Evolutionary conservation across 2,113 vertebrate species (phyloP).

Genomic region (Heterotilapia buettikoferi): DNA sequence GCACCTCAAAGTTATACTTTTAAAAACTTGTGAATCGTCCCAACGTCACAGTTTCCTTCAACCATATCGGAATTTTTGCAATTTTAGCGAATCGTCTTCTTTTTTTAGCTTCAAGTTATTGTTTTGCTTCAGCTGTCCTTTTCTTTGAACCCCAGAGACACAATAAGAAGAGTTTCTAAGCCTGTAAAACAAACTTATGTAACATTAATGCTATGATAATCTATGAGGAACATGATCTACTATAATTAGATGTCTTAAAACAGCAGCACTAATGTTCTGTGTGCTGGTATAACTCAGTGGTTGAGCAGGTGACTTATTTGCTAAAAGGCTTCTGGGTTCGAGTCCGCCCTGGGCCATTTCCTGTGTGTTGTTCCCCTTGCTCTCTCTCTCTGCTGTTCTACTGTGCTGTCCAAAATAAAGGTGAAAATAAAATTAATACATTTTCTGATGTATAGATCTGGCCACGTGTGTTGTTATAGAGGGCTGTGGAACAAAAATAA

Average conservation of each 20-base stretch:
- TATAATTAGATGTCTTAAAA: not conserved
- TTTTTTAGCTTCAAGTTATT: not conserved
- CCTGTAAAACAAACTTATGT: not conserved
- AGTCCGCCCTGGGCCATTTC: accelerated
- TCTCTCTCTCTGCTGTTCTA: not conserved
- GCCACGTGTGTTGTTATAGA: not conserved
- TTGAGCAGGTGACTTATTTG: not conserved
- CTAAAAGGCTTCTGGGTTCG: not conserved
- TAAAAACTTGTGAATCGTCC: not conserved
- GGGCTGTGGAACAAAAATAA: not conserved
- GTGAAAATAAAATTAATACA: not conserved
- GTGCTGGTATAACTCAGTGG: not conserved
- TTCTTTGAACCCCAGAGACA: not conserved
- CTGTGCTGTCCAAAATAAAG: not conserved
- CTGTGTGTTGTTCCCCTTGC: not conserved
- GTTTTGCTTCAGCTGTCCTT: not conserved
- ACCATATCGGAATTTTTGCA: accelerated
- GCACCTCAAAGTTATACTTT: not conserved
- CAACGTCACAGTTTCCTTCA: not conserved
- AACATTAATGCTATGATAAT: not conserved
- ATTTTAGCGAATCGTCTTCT: not conserved
- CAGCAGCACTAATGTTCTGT: not conserved
- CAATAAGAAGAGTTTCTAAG: not conserved
- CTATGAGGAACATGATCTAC: not conserved
- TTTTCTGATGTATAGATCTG: not conserved